Conservation (phyloP, 2,888 invertebrate genomes). For the Melanophora roralis region DNA sequence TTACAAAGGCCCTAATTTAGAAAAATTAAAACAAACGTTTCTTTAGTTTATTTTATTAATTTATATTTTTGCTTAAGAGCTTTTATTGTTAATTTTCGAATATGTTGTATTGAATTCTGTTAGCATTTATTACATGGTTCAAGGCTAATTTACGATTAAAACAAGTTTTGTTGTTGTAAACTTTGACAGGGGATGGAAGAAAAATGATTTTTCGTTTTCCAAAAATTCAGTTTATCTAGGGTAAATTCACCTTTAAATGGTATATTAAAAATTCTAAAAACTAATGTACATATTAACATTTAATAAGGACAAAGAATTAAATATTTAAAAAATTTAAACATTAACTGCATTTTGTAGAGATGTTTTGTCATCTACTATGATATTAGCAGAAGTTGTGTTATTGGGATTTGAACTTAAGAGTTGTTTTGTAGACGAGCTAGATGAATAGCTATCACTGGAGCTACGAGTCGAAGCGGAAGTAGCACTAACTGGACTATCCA, state of each 20-base stretch:
- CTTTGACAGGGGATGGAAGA: too few species aligned
- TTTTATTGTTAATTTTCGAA: slow-evolving; percentile 1
- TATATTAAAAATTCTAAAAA: slow-evolving; percentile 13
- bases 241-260: too few species aligned
- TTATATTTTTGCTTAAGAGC: too few species aligned
- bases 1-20: too few species aligned
- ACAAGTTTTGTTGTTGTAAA: too few species aligned
- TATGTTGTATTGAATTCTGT: neutral
- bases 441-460: slow-evolving; percentile 89
- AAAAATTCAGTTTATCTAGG: too few species aligned
- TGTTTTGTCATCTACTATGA: slow-evolving; percentile 75
- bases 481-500: slow-evolving; percentile 84
- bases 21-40: too few species aligned
- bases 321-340: slow-evolving; percentile 66
- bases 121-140: too few species aligned
- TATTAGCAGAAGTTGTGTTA: slow-evolving; percentile 71
- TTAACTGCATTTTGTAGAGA: slow-evolving; percentile 75
- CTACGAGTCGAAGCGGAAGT: slow-evolving; percentile 80
- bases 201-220: too few species aligned
- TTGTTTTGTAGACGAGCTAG: slow-evolving; percentile 87
- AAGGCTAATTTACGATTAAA: too few species aligned
- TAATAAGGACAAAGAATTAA: neutral
- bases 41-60: too few species aligned
- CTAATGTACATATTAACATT: slow-evolving; percentile 1
- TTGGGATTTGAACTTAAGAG: slow-evolving; percentile 80